Evolutionary conservation across 2,888 invertebrate species (phyloP).

Genomic region (Sussaba pulchella): DNA sequence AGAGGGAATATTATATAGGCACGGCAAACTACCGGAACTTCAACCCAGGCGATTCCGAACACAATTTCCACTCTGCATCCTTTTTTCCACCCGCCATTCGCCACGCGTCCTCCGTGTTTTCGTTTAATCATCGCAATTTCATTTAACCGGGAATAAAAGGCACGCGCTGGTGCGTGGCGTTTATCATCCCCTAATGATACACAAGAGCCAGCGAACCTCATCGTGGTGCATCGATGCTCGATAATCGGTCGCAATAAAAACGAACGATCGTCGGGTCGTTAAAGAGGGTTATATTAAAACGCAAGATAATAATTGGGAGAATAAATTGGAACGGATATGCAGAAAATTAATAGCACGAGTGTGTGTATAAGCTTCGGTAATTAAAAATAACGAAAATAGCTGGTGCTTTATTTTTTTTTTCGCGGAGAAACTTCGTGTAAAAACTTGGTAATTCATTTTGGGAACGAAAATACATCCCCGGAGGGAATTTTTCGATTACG

Average conservation of each 20-base stretch:
- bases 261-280: constrained; percentile 2
- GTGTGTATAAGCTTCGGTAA: not conserved
- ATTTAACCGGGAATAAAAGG: constrained; percentile 49
- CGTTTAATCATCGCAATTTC: constrained; percentile 78
- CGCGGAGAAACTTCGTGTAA: not conserved
- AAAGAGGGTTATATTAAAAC: constrained; percentile 13
- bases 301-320: constrained; percentile 28
- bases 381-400: constrained; percentile 29
- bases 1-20: constrained; percentile 82
- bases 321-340: constrained; percentile 6
- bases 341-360: not conserved
- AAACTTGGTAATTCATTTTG: not conserved
- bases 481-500: not conserved
- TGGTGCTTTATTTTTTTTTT: not conserved
- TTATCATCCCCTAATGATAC: constrained; percentile 78
- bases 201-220: constrained; percentile 31
- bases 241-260: constrained; percentile 48
- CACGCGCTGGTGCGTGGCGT: constrained; percentile 30
- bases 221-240: constrained; percentile 32
- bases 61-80: constrained; percentile 36
- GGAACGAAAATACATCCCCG: not conserved
- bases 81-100: constrained; percentile 9
- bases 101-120: constrained; percentile 73
- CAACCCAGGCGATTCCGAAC: constrained; percentile 58
- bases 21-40: constrained; percentile 77